Percentiles rank a stretch among this genome's conserved stretches.
phyloP scores from a whole-genome alignment of 2,113 vertebrate species.

The Vireo altiloquus region DNA sequence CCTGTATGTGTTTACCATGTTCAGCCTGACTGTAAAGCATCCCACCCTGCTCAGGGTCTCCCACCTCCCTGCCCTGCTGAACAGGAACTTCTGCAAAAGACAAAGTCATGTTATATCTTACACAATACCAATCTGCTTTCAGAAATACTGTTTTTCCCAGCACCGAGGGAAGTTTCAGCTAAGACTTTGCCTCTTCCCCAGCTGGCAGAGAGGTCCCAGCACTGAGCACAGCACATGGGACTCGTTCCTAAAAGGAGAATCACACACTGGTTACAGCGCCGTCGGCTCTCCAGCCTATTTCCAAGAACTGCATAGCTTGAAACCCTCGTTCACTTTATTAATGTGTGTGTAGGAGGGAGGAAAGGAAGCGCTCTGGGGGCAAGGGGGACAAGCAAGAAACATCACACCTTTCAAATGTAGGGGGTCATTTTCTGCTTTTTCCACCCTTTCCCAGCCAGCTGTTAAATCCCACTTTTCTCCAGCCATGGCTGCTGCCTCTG shows the following conservation, averaged over 20 bases:
- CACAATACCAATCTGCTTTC: background rate
- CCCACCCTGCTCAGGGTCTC: background rate
- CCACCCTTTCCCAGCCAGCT: background rate
- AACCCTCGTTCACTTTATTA: background rate
- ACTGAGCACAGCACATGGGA: background rate
- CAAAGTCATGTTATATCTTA: background rate
- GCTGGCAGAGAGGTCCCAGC: background rate
- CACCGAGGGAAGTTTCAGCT: background rate
- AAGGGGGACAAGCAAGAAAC: constrained; percentile 23
- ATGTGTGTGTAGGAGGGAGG: constrained; percentile 8
- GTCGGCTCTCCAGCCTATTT: background rate
- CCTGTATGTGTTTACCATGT: background rate
- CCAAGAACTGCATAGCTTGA: constrained; percentile 33
- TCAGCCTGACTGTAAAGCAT: background rate
- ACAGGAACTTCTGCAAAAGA: background rate
- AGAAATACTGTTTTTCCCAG: background rate
- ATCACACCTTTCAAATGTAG: constrained; percentile 19
- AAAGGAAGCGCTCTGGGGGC: background rate
- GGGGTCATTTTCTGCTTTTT: constrained; percentile 1
- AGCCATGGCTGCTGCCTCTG: background rate
- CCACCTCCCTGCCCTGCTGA: background rate
- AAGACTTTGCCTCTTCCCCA: background rate
- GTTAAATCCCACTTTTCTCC: background rate
- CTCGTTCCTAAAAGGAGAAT: constrained; percentile 11
- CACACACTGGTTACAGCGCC: background rate